These are phyloP conservation scores for Periplaneta americana DNA, from an alignment of 1,140 invertebrate species.

Conservation along the genomic window DNA sequence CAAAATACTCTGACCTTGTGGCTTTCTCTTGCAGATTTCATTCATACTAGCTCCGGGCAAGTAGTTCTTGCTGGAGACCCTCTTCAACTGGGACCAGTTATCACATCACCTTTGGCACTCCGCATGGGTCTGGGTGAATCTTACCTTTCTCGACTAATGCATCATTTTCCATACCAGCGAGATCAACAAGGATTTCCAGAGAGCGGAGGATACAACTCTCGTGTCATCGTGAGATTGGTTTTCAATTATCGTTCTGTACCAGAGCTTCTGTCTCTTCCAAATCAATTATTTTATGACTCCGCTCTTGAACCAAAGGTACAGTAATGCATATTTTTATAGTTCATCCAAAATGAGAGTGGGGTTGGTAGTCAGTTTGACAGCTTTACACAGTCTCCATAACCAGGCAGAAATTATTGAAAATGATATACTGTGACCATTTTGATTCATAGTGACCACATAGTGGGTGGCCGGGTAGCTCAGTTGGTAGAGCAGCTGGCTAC, in stretches of 20 bases:
- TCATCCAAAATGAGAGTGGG: no score
- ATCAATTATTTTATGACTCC: slow-evolving; percentile 74
- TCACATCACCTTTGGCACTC: slow-evolving; percentile 57
- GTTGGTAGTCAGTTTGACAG: no score
- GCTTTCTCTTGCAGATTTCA: slow-evolving; percentile 21
- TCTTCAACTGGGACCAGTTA: slow-evolving; percentile 80
- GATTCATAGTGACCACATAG: no score
- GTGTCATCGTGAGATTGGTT: slow-evolving; percentile 63
- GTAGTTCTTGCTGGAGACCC: slow-evolving; percentile 88
- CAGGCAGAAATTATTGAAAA: no score
- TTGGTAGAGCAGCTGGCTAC: no score
- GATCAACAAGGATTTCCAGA: slow-evolving; percentile 47
- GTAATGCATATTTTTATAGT: no score
- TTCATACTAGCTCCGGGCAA: slow-evolving; percentile 50
- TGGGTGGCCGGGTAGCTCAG: no score
- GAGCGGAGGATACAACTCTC: slow-evolving; percentile 55
- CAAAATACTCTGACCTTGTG: no score
- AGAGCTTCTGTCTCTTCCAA: slow-evolving; percentile 68
- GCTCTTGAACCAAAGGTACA: slow-evolving; percentile 49
- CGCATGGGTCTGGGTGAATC: slow-evolving; percentile 63
- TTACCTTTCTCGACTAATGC: slow-evolving; percentile 47
- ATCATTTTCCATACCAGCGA: slow-evolving; percentile 49
- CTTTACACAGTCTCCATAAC: no score
- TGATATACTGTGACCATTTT: no score
- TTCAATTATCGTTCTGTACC: slow-evolving; percentile 77